Base-by-base conservation (phyloP, 2,113 vertebrate species). In the Channa maculata region DNA sequence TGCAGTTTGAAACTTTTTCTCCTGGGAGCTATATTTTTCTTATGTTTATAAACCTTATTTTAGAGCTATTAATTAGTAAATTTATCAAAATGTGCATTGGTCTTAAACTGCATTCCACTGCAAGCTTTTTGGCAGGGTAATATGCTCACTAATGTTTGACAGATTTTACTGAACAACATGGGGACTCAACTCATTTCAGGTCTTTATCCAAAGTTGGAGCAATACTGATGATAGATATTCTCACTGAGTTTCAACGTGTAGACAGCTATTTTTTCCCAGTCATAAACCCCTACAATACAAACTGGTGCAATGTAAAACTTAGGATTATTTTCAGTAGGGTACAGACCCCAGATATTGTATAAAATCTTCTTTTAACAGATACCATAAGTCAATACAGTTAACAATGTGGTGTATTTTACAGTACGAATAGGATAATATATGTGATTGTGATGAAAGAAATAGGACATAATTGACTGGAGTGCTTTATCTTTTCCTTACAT, bases 31-130 rank as follows among this genome's bases (percentile, higher is more conserved):
- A 72, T 59, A 50, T 78, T 65, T 73, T 70, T 73, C 24, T 62
- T 63, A 4, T 73, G 49, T 70, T 77, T 80, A 60, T 83, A 71
- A 87, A 87, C 64, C 36, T 37, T 78, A 65, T 84, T 83, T 77
- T 63, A 51, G 53, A 38, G 41, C 44, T 61, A 51, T 88, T 79
- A 76, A 34, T 51, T 41, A 80, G 41, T 53, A 82, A 67, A 79
- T 80, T 44, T 75, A 50, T 79, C 38, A 66, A 85, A 76, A 69
- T 72, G 57, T 41, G 76, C 79, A 75, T 86, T 64, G n/a, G 37
- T 82, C 66, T 84, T 57, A 76, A 53, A 13, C 34, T 67, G 11
- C 45, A 68, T 75, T 88, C 61, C 41, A 58, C 41, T 78, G 59
- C 51, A 86, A 84, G 58, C 43, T 36, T 37, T 71, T 82, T 88